Conservation (phyloP, 2,797 vertebrate species). For the Ctenosaura bakeri region DNA sequence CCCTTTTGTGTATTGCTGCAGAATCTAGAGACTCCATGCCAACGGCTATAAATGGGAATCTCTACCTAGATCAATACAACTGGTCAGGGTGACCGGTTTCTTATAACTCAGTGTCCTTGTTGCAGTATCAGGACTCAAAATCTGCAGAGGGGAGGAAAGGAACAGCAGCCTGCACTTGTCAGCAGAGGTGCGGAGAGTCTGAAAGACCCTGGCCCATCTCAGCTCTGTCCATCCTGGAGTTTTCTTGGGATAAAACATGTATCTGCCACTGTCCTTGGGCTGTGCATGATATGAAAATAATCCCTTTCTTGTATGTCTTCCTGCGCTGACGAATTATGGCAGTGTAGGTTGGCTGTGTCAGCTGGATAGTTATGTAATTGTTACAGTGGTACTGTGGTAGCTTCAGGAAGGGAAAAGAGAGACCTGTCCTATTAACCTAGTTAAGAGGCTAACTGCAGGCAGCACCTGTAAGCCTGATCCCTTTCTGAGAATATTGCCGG, state of each 20-base stretch:
- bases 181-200: background rate
- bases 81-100: constrained; percentile 41
- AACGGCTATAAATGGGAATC: constrained; percentile 42
- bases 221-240: background rate
- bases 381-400: background rate
- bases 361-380: constrained; percentile 3
- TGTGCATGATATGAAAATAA: background rate
- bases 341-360: background rate
- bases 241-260: background rate
- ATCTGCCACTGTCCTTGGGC: background rate
- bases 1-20: constrained; percentile 37
- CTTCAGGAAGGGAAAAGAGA: constrained; percentile 14
- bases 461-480: background rate
- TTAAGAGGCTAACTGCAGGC: constrained; percentile 27
- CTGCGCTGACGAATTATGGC: background rate
- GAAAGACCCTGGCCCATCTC: background rate
- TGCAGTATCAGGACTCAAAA: constrained; percentile 28
- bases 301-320: background rate
- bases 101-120: constrained; percentile 33
- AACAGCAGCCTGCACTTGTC: background rate
- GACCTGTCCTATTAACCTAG: constrained; percentile 19
- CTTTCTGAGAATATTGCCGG: background rate
- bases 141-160: background rate
- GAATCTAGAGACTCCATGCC: constrained; percentile 25
- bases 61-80: constrained; percentile 39